These are phyloP conservation scores for Drosophila willistoni DNA, from an alignment of 1,140 invertebrate genomes.

Conservation along the genomic window DNA sequence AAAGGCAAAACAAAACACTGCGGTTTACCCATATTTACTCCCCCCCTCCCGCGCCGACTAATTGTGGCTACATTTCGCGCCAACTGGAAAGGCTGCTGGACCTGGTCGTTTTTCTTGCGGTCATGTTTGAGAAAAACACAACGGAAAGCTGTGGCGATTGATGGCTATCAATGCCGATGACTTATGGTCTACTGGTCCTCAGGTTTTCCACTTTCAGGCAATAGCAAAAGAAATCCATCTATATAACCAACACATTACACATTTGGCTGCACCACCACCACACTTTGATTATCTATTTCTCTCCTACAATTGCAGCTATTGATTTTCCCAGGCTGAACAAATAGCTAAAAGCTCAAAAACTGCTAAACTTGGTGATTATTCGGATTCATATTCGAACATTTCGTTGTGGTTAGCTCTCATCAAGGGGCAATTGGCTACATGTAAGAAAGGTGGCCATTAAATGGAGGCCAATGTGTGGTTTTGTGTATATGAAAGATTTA, in stretches of 20 bases:
- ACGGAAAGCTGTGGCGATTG: slow-evolving; percentile 72
- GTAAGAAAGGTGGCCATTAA: slow-evolving; percentile 40
- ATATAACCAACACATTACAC: slow-evolving; percentile 65
- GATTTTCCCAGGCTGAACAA: slow-evolving; percentile 70
- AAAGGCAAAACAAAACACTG: slow-evolving; percentile 22
- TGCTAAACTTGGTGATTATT: slow-evolving; percentile 13
- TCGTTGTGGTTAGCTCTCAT: slow-evolving; percentile 30
- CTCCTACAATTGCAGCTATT: slow-evolving; percentile 55
- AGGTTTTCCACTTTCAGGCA: slow-evolving; percentile 20
- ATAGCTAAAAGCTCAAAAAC: slow-evolving; percentile 57
- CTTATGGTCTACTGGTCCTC: slow-evolving; percentile 57
- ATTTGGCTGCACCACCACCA: slow-evolving; percentile 48
- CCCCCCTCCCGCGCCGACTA: slow-evolving; percentile 69
- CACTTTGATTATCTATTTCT: slow-evolving; percentile 44
- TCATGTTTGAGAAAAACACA: slow-evolving; percentile 33
- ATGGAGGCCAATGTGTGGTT: slow-evolving; percentile 19
- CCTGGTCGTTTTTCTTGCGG: slow-evolving; percentile 32
- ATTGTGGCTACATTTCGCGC: slow-evolving; percentile 77
- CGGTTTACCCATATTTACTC: slow-evolving; percentile 19
- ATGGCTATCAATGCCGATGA: slow-evolving; percentile 81
- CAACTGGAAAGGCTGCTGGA: slow-evolving; percentile 28
- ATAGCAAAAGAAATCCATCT: slow-evolving; percentile 57
- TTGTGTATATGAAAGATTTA: slow-evolving; percentile 4
- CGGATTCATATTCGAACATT: slow-evolving; percentile 10
- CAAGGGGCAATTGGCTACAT: slow-evolving; percentile 38